Evolutionary conservation across 2,888 invertebrate species (phyloP).

Genomic region (Apodemia duryi): DNA sequence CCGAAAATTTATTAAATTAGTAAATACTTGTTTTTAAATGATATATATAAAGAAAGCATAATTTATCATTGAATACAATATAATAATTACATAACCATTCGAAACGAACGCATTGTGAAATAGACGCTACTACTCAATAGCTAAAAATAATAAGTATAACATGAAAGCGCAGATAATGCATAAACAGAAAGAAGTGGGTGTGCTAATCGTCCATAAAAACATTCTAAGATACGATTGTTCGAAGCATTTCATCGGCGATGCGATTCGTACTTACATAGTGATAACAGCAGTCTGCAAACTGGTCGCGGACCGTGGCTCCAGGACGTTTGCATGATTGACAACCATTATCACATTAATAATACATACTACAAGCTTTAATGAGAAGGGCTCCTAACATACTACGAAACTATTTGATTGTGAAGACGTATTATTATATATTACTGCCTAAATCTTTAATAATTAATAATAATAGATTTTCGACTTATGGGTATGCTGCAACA

Average conservation of each 20-base stretch:
- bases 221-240: slow-evolving; percentile 59
- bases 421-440: too few relatives aligned
- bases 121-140: slow-evolving; percentile 2
- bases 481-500: too few relatives aligned
- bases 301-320: slow-evolving; percentile 63
- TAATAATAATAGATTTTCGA: too few relatives aligned
- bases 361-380: slow-evolving; percentile 64
- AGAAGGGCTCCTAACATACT: slow-evolving; percentile 47
- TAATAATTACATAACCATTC: too few relatives aligned
- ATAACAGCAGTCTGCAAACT: slow-evolving; percentile 61
- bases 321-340: slow-evolving; percentile 75
- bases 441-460: too few relatives aligned
- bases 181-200: slow-evolving; percentile 60
- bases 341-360: slow-evolving; percentile 77
- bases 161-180: slow-evolving; percentile 66
- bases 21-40: too few relatives aligned
- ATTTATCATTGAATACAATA: too few relatives aligned
- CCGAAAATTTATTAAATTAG: too few relatives aligned
- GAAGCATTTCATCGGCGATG: slow-evolving; percentile 67
- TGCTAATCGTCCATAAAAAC: slow-evolving; percentile 48
- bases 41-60: too few relatives aligned
- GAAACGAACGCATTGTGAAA: background rate
- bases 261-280: slow-evolving; percentile 68
- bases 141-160: slow-evolving; percentile 15
- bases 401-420: too few relatives aligned